Percentiles rank a stretch among this genome's conserved stretches.
phyloP scores from a whole-genome alignment of 2,797 vertebrate genomes.

The Chloroceryle amazona region DNA sequence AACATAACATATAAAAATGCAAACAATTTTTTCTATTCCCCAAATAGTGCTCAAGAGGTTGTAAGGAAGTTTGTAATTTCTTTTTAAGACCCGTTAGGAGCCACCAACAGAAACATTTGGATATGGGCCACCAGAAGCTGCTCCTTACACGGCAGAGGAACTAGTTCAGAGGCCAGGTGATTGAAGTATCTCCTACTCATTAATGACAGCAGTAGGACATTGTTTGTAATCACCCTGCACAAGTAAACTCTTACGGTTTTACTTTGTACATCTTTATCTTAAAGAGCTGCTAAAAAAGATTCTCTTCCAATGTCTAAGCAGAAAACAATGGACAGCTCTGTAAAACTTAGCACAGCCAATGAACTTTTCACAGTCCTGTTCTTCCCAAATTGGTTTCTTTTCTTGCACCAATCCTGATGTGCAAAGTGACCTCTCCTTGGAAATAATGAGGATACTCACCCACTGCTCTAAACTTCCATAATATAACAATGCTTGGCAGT shows the following conservation, averaged over 20 bases:
- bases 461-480: conserved; percentile 21
- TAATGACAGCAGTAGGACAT: background rate
- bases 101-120: conserved; percentile 30
- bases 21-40: conserved; percentile 43
- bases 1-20: conserved; percentile 49
- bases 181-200: background rate
- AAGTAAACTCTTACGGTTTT: background rate
- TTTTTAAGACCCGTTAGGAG: conserved; percentile 35
- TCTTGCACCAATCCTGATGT: conserved; percentile 27
- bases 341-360: background rate
- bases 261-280: background rate
- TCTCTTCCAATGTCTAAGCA: background rate
- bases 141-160: background rate
- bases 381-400: conserved; percentile 5
- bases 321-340: background rate
- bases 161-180: background rate
- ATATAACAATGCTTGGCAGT: conserved; percentile 58
- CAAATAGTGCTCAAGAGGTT: background rate
- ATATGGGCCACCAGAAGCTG: background rate
- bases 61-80: conserved; percentile 42
- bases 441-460: conserved; percentile 33
- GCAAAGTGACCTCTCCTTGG: conserved; percentile 4
- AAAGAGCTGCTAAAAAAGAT: background rate
- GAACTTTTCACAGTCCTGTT: background rate
- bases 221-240: background rate